Evolutionary conservation across 2,888 invertebrate species (phyloP), one percentile per base, ranked within the genome.

Genomic region (Brachyopa scutellaris): DNA sequence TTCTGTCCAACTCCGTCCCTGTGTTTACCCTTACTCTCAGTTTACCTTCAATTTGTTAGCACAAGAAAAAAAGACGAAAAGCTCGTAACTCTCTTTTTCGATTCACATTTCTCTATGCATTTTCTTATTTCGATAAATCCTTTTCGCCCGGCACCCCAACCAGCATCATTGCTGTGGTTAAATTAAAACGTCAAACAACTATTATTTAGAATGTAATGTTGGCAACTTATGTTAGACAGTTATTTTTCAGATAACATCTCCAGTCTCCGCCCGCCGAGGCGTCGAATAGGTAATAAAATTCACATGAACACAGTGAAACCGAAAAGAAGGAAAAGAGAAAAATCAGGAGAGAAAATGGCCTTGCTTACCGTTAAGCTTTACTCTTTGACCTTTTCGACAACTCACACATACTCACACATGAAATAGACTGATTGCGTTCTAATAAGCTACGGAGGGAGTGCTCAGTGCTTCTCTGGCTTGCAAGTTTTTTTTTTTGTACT

Each of bases 331-430:
- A 26, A 47, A 73, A 79, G 80, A 80, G 80, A 80, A 59, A 36
- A 29, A 3, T 57, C 40, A 7, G 23, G 19, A 66, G 55, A 73
- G n/a, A 59, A 61, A 45, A 47, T 66, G 31, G 40, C 45, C 47
- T 49, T 66, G 51, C 17, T 26, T 36, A 9, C 26, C 19, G 8
- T 21, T 67, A 45, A 80, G 69, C 69, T 74, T 80, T 79, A 80
- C 80, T 80, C 79, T 80, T 74, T 80, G 80, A 80, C 74, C 80
- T 80, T 80, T 80, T 38, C 17, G 17, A 6, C 2, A 9, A 51
- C 21, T 3, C 31, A 40, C 19, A 66, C 9, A 33, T 9, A 7
- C n/a, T 1, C n/a, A 53, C 49, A 61, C 38, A 69, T 21, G 7
- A 42, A 7, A 15, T 13, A 26, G 5, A 21, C 21, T 0, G 17